phyloP scores from a whole-genome alignment of 2,888 invertebrate species.

The Malthinus seriepunctatus region DNA sequence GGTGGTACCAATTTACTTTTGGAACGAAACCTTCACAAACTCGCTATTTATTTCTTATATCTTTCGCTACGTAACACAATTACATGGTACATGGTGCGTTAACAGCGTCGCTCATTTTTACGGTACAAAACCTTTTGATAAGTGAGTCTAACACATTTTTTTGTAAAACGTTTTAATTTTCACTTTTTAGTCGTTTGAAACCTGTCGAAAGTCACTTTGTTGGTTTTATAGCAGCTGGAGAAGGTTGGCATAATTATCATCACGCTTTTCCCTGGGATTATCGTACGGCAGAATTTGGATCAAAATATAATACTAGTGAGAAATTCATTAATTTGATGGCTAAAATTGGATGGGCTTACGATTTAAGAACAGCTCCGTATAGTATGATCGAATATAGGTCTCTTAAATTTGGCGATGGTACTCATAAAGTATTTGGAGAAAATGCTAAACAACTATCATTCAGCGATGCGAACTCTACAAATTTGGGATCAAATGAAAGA shows the following conservation, averaged over 20 bases:
- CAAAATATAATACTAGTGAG: constrained; percentile 64
- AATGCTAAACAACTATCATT: too few species aligned
- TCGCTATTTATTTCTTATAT: constrained; percentile 66
- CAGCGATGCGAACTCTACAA: too few species aligned
- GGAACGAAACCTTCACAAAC: constrained; percentile 66
- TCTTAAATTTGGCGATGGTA: constrained; percentile 67
- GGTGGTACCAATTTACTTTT: constrained; percentile 67
- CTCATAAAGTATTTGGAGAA: constrained; percentile 51
- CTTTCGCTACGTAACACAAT: constrained; percentile 62
- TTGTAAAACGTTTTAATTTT: too few species aligned
- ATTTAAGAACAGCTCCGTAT: constrained; percentile 58
- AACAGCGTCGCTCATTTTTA: constrained; percentile 82
- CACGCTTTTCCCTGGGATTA: constrained; percentile 75
- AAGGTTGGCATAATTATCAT: constrained; percentile 81
- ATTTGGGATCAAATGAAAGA: too few species aligned
- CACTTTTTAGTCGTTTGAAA: constrained; percentile 57
- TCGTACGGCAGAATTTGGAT: constrained; percentile 62
- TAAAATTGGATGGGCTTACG: constrained; percentile 64
- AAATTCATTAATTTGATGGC: constrained; percentile 65
- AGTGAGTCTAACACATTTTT: too few species aligned
- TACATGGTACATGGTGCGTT: constrained; percentile 82
- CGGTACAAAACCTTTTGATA: constrained; percentile 78
- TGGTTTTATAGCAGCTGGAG: constrained; percentile 62
- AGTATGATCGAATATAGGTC: constrained; percentile 61
- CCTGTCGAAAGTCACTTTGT: constrained; percentile 68